Percentiles rank a stretch among this genome's conserved stretches.
Conservation (phyloP, 1,140 invertebrate species). For the Macrobrachium rosenbergii region DNA sequence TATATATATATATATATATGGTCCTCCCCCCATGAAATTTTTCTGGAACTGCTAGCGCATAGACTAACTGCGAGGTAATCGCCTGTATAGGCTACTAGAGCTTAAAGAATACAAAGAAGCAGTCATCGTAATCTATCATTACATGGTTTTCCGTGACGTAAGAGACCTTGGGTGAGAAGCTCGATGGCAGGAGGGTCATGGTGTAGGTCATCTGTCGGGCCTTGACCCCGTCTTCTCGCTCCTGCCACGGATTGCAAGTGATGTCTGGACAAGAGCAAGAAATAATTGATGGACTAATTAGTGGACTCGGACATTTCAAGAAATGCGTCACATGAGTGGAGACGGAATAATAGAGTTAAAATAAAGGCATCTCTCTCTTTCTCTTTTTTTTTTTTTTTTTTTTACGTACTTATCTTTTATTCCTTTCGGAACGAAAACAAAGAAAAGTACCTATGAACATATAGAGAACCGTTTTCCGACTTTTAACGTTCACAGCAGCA, state of each 20-base stretch:
- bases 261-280: constrained; percentile 16
- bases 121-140: neutral
- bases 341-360: neutral
- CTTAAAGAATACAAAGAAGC: neutral
- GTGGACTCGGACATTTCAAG: neutral
- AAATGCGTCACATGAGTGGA: neutral
- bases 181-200: constrained; percentile 17
- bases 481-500: too few relatives aligned
- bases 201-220: constrained; percentile 26
- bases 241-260: constrained; percentile 12
- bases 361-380: too few relatives aligned
- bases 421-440: too few relatives aligned
- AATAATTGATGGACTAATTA: neutral
- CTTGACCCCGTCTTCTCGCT: constrained; percentile 1
- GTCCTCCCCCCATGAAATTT: too few relatives aligned
- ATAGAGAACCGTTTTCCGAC: too few relatives aligned
- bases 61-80: neutral
- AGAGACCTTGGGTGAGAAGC: constrained; percentile 37
- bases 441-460: too few relatives aligned
- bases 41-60: too few relatives aligned
- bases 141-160: constrained; percentile 48
- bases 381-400: too few relatives aligned
- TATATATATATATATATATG: too few relatives aligned
- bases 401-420: too few relatives aligned
- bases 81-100: neutral